A percentile compares a stretch with the other conserved stretches of the same genome.
Conservation (phyloP, 1,140 invertebrate genomes). For the Rhagoletis pomonella region DNA sequence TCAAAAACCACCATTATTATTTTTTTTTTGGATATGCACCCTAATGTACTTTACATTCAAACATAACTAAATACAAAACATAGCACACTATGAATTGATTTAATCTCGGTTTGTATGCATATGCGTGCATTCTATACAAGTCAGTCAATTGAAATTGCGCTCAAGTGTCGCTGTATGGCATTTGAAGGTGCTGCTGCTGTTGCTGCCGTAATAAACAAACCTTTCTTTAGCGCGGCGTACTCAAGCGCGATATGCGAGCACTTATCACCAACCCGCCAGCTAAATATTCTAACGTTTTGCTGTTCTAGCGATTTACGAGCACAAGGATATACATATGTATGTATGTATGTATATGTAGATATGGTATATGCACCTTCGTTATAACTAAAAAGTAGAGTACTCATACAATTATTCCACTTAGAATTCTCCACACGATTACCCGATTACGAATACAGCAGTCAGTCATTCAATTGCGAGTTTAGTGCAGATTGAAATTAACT, state of each 20-base stretch:
- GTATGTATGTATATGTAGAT: not conserved
- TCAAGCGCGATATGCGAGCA: conserved; percentile 14
- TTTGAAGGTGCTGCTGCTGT: conserved; percentile 6
- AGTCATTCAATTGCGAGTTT: not conserved
- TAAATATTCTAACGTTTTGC: not conserved
- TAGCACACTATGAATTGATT: not conserved
- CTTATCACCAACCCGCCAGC: not conserved
- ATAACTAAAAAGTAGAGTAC: conserved; percentile 4
- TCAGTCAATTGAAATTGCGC: conserved; percentile 39
- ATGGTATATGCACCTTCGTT: not conserved
- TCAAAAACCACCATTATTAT: too few species aligned
- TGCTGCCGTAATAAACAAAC: not conserved
- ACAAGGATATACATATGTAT: not conserved
- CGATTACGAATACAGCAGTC: not conserved
- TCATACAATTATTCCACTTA: not conserved
- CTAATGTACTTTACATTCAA: too few species aligned
- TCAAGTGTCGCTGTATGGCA: not conserved
- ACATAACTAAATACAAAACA: not conserved
- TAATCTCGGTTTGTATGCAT: not conserved
- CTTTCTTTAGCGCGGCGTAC: conserved; percentile 1
- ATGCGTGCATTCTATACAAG: not conserved
- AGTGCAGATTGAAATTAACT: conserved; percentile 10
- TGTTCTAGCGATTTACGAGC: conserved; percentile 3
- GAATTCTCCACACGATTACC: conserved; percentile 36
- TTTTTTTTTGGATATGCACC: too few species aligned